Evolutionary conservation across 2,797 vertebrate species (phyloP), one percentile per base, ranked within the genome.

Genomic region (Tokudaia muenninki): DNA sequence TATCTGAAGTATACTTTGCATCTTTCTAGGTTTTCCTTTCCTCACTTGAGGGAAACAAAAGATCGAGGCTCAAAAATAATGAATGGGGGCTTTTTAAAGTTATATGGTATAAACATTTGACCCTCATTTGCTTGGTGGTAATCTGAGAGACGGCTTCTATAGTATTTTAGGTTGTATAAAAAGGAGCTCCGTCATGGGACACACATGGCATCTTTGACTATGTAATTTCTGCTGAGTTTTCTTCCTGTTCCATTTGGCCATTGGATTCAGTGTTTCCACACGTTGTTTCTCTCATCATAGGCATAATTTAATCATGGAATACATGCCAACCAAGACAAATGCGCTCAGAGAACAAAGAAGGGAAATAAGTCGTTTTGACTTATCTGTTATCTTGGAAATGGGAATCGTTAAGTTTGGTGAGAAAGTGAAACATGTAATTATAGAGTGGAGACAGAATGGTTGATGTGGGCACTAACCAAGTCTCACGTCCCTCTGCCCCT

Each of bases 71-170:
- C 24, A 41, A 61, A 41, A 61, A 83, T 29, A 44, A 83, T 17
- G 34, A 41, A 61, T 29, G 57, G 24, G 17, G 3, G 14, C 14
- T n/a, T 88, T 79, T 88, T 7, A 61, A 50, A 37, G 34, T 70
- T 29, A 22, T 24, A 59, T 63, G 80, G 88, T 31, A 88, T 89
- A 92, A 86, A 52, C 12, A 91, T 59, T 78, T 95, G 41, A 70
- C 9, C 24, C 63, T 89, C 59, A 5, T 94, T 89, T 19, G 59
- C 11, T 87, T 72, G 24, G 52, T 41, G 24, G 22, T 50, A 22
- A 63, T 63, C 17, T 63, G 37, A n/a, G n/a, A 84, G 47, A 52
- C 52, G 65, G 52, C 92, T 82, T 86, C 1, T 78, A 91, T 79
- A 86, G 29, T 67, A 87, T 50, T 74, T 31, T 75, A 29, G 41